Evolutionary conservation across 2,113 vertebrate species (phyloP), one percentile per base, ranked within the genome.

Genomic region (Sarotherodon lohbergeri): DNA sequence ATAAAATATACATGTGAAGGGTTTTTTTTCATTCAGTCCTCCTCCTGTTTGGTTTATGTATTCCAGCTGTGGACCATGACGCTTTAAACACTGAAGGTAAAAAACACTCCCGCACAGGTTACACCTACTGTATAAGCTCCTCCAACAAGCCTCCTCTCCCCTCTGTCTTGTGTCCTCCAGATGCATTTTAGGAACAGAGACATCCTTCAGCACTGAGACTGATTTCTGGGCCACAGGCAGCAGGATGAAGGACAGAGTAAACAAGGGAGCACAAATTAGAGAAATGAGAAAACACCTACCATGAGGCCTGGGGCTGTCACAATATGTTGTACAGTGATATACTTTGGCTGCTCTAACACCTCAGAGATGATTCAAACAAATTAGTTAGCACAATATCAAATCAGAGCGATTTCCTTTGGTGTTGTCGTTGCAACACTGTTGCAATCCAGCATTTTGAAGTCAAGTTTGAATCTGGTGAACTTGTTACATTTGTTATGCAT

Each of bases 331-430:
- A 78, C 71, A 32, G 43, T 50, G 71, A 32, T 50, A 7, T 12
- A n/a, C 43, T 10, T 50, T 78, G 46, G 46, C 73, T 78, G 73
- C 46, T 52, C 9, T 52, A 52, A 78, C 46, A 78, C 46, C 73
- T 52, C 73, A 50, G 73, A 50, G 46, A 78, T 50, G 27, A 78
- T 32, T 78, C 73, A 78, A 7, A 78, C 73, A 78, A 78, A 52
- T 78, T 78, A 78, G 73, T 78, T 46, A 52, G 73, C 73, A 32
- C 73, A 32, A 32, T 32, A 52, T 50, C 9, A 4, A 78, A 48
- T 50, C 71, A 78, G 16, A 50, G 43, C 27, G 10, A 50, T 78
- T 78, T 8, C 16, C 43, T 78, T 12, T 32, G 71, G 16, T 1
- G 16, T 50, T 48, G 27, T 4, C 1, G 11, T 12, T 1, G 46